These are phyloP conservation scores for Panurus biarmicus DNA, from an alignment of 2,113 vertebrate species.

Conservation along the genomic window DNA sequence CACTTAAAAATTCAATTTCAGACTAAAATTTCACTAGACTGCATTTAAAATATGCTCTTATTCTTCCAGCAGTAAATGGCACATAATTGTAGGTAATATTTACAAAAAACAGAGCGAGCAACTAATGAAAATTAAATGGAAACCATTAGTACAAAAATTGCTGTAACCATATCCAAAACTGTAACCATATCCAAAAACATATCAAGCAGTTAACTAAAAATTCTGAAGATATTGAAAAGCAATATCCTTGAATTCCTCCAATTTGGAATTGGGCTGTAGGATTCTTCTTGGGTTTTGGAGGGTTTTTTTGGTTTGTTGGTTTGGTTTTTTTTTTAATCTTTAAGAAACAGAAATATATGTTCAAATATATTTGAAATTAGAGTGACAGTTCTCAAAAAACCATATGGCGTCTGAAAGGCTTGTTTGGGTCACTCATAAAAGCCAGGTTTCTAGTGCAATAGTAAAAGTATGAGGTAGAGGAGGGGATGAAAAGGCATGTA, in stretches of 20 bases:
- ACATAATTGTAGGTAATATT: slow-evolving; percentile 48
- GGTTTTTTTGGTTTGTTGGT: too few relatives aligned
- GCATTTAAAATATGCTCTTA: slow-evolving; percentile 24
- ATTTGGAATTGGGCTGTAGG: neutral
- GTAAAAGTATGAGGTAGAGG: neutral
- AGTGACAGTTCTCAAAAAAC: neutral
- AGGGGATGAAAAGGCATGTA: neutral
- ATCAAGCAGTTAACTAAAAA: neutral
- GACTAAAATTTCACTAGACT: slow-evolving; percentile 47
- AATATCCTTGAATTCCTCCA: neutral
- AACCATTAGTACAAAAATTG: slow-evolving; percentile 5
- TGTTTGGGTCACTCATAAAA: neutral
- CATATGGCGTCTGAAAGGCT: neutral
- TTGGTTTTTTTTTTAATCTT: neutral
- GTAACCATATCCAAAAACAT: neutral
- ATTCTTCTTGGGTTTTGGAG: neutral
- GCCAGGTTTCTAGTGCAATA: neutral
- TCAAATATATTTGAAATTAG: neutral
- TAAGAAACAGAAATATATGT: neutral
- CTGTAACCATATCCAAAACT: too few relatives aligned
- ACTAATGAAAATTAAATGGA: slow-evolving; percentile 22
- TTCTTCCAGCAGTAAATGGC: slow-evolving; percentile 48
- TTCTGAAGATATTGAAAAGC: neutral
- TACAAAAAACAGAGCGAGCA: slow-evolving; percentile 44
- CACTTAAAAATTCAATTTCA: slow-evolving; percentile 36